Evolutionary conservation across 2,888 invertebrate species (phyloP).

Genomic region (Chesias legatella): DNA sequence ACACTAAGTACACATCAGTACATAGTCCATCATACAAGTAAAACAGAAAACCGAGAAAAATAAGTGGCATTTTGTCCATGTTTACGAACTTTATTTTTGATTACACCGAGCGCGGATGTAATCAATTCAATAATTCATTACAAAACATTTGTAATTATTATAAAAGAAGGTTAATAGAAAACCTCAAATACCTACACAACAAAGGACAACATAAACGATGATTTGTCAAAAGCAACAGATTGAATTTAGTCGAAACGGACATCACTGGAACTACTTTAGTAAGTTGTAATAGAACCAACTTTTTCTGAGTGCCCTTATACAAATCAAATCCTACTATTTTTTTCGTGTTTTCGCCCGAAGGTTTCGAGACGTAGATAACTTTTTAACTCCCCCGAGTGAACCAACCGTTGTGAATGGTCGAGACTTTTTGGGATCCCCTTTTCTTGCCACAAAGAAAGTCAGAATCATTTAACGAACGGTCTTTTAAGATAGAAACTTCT

Average conservation of each 20-base stretch:
- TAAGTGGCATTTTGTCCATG: no score
- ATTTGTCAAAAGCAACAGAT: slow-evolving; percentile 3
- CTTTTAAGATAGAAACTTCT: slow-evolving; percentile 61
- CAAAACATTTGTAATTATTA: no score
- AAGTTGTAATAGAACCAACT: slow-evolving; percentile 19
- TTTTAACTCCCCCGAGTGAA: slow-evolving; percentile 59
- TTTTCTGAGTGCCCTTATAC: slow-evolving; percentile 18
- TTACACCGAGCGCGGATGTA: no score
- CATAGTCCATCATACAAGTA: no score
- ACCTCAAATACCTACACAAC: no score
- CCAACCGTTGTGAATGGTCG: slow-evolving; percentile 59
- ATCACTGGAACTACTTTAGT: slow-evolving; percentile 15
- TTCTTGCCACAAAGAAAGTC: slow-evolving; percentile 64
- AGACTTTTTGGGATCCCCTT: slow-evolving; percentile 60
- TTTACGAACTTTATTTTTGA: no score
- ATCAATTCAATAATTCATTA: no score
- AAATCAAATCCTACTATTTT: slow-evolving; percentile 52
- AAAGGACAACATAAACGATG: no score
- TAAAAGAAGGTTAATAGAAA: no score
- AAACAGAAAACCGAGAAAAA: no score
- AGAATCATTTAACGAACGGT: slow-evolving; percentile 64
- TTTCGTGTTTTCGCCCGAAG: slow-evolving; percentile 45
- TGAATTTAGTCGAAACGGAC: slow-evolving; percentile 12
- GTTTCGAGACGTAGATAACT: slow-evolving; percentile 50
- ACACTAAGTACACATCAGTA: no score